A percentile compares a stretch with the other conserved stretches of the same genome.
Evolutionary conservation across 2,888 invertebrate species (phyloP).

Genomic region (Pheosia gnoma): DNA sequence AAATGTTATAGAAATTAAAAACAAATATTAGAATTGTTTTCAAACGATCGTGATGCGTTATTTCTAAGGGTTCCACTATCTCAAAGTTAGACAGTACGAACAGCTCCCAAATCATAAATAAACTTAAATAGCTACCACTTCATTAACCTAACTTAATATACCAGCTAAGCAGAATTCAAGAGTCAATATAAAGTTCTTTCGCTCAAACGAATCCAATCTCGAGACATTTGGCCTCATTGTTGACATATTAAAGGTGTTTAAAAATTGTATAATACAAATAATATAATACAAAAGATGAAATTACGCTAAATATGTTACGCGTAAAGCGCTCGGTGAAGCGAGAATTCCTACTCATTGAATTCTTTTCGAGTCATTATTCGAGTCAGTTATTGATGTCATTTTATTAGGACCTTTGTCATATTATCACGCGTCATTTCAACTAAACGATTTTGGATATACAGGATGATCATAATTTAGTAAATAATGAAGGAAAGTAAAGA

Average conservation of each 20-base stretch:
- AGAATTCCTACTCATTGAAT: conserved; percentile 49
- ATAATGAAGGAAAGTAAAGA: no score
- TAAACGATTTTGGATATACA: conserved; percentile 60
- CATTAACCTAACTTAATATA: not conserved
- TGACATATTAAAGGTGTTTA: conserved; percentile 56
- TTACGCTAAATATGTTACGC: conserved; percentile 55
- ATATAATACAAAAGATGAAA: conserved; percentile 54
- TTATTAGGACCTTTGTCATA: conserved; percentile 65
- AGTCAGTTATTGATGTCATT: conserved; percentile 55
- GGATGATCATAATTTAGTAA: conserved; percentile 33
- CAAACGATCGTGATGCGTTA: no score
- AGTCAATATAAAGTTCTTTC: conserved; percentile 14
- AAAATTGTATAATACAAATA: conserved; percentile 57
- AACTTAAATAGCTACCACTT: not conserved
- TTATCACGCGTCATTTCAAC: conserved; percentile 57
- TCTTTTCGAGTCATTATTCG: conserved; percentile 46
- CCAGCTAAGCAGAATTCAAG: not conserved
- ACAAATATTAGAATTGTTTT: no score
- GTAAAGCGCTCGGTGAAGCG: conserved; percentile 64
- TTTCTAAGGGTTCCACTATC: no score
- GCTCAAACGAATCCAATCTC: conserved; percentile 39
- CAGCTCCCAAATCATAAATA: no score
- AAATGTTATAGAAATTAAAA: no score
- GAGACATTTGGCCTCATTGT: conserved; percentile 46
- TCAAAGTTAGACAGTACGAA: no score